Conservation (phyloP, 2,797 vertebrate genomes). For the Triplophysa yarkandensis region DNA sequence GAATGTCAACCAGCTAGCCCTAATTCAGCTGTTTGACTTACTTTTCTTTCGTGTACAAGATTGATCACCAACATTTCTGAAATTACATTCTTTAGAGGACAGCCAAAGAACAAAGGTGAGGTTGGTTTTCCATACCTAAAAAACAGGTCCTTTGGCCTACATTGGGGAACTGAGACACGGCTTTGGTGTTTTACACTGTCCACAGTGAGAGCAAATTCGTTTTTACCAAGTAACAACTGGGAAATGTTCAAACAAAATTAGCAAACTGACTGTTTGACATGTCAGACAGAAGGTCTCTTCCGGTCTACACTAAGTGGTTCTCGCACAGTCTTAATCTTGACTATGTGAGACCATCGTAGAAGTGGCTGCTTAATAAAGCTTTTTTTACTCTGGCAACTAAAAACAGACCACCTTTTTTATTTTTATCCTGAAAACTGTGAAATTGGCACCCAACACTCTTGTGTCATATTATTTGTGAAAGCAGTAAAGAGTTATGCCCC, state of each 20-base stretch:
- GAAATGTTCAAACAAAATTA: background rate
- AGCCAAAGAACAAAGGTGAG: no score
- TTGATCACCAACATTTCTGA: no score
- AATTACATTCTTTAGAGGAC: no score
- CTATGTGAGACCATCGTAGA: background rate
- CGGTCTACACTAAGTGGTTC: no score
- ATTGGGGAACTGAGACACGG: no score
- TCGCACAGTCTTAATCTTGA: background rate
- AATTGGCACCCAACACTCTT: background rate
- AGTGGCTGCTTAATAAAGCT: background rate
- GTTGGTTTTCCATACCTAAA: background rate
- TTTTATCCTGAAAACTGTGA: constrained; percentile 6
- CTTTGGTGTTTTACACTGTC: no score
- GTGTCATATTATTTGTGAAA: background rate
- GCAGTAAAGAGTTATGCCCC: constrained; percentile 8
- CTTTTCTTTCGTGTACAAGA: no score
- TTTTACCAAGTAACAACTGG: background rate
- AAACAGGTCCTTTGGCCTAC: no score
- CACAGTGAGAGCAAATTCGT: background rate
- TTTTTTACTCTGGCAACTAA: constrained; percentile 1
- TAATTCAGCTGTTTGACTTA: no score
- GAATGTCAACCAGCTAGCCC: no score
- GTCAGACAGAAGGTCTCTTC: no score
- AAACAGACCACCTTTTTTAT: constrained; percentile 13
- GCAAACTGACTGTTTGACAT: no score